Evolutionary conservation across 2,888 invertebrate species (phyloP), one percentile per base, ranked within the genome.

Genomic region (Galeruca laticollis): DNA sequence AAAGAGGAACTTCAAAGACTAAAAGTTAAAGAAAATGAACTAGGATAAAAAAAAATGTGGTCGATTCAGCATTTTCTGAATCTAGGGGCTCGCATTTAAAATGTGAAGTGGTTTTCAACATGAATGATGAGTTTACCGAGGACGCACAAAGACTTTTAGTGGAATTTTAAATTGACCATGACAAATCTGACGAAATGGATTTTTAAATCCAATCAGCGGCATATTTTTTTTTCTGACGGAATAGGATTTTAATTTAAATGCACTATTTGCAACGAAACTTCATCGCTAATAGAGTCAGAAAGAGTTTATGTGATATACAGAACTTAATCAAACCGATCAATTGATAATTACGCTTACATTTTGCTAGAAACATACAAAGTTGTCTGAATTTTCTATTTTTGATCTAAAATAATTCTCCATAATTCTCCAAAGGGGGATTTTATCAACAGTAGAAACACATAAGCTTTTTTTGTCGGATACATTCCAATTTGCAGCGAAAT

Each of bases 1-100:
- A 66, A 66, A 66, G 60, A 59, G 18, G 37, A 26, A 59, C 66
- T 66, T 63, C 59, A 51, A 60, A 69, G 59, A 57, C 40, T 11
- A 35, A 62, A 33, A 59, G 47, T 63, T 49, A 49, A 51, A 63
- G 60, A 59, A 69, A 59, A 69, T 63, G 68, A 69, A 63, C 63
- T 31, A 37, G 35, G 49, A 33, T 56, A 35, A 69, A 63, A 62
- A 69, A 68, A 68, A 56, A 51, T 59, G 49, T 40, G 63, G 56
- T 37, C 63, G 68, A 63, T 63, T 69, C 68, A 63, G 68, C 68
- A 40, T 69, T 69, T 69, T 61, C 63, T 51, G 43, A 51, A 60
- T 66, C 66, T 60, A 26, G 59, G 3, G 33, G 37, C 47, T 65
- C 57, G 33, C 59, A 66, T 66, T 59, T 66, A 26, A 60, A 66